A percentile compares a stretch with the other conserved stretches of the same genome.
Evolutionary conservation across 2,888 invertebrate genomes (phyloP).

Genomic region (Pseudococcus longispinus): DNA sequence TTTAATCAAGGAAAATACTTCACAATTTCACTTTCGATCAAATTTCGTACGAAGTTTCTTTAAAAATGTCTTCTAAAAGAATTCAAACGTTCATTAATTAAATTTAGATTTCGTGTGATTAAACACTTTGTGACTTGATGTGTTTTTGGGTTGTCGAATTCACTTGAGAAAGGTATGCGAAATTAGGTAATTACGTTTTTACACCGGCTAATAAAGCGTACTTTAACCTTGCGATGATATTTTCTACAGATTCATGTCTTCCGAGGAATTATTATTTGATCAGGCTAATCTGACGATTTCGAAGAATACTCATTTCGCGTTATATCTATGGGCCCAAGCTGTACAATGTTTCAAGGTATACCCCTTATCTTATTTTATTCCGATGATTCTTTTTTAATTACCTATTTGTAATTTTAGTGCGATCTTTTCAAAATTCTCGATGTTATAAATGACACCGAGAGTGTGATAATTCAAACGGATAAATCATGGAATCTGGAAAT

Average conservation of each 20-base stretch:
- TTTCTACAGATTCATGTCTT: not conserved
- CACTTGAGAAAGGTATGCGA: too few relatives aligned
- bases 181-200: not conserved
- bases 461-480: constrained; percentile 61
- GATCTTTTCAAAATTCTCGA: constrained; percentile 60
- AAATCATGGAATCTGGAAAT: constrained; percentile 36
- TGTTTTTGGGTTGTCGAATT: too few relatives aligned
- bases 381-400: not conserved
- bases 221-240: not conserved
- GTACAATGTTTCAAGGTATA: constrained; percentile 59
- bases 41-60: too few relatives aligned
- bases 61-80: too few relatives aligned
- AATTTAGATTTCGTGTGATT: too few relatives aligned
- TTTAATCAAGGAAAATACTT: too few relatives aligned
- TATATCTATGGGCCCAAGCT: constrained; percentile 57
- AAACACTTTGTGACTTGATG: too few relatives aligned
- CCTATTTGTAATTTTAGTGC: constrained; percentile 61
- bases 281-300: not conserved
- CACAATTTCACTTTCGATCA: too few relatives aligned
- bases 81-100: too few relatives aligned
- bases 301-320: not conserved
- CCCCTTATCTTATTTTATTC: not conserved
- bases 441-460: constrained; percentile 59
- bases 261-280: not conserved
- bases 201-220: not conserved